Evolutionary conservation across 2,797 vertebrate species (phyloP).

Genomic region (Spondyliosoma cantharus): DNA sequence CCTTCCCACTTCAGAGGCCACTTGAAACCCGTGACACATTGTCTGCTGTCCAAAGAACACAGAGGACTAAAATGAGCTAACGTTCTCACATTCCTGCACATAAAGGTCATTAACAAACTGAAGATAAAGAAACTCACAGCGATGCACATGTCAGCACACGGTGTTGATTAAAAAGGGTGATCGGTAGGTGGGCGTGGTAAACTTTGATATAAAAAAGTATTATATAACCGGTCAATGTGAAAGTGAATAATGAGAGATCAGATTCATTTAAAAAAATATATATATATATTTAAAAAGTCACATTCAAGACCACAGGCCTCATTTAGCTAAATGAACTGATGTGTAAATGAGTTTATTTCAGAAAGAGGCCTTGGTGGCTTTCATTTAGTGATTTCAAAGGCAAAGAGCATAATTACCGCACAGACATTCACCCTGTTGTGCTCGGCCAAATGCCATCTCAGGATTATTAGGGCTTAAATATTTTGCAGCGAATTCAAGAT

Average conservation of each 20-base stretch:
- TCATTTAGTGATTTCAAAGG: constrained; percentile 58
- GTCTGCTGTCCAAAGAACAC: constrained; percentile 65
- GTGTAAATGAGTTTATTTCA: constrained; percentile 67
- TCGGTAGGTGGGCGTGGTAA: constrained; percentile 41
- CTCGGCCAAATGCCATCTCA: constrained; percentile 19
- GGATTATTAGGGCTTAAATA: constrained; percentile 9
- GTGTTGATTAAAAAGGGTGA: constrained; percentile 39
- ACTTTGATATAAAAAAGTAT: constrained; percentile 42
- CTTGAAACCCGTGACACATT: constrained; percentile 60
- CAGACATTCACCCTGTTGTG: constrained; percentile 29
- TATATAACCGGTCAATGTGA: constrained; percentile 30
- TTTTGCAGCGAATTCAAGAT: constrained; percentile 13
- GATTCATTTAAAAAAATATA: no score
- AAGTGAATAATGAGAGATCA: constrained; percentile 43
- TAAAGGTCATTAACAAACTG: constrained; percentile 71
- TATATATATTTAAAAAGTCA: constrained; percentile 47
- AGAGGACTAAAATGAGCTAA: constrained; percentile 61
- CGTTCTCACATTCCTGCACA: constrained; percentile 62
- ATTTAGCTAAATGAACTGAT: constrained; percentile 52
- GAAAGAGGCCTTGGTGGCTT: constrained; percentile 50
- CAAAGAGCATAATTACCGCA: constrained; percentile 41
- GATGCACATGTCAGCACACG: constrained; percentile 26
- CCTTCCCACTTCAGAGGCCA: constrained; percentile 56
- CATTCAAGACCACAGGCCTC: constrained; percentile 50
- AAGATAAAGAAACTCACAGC: constrained; percentile 40